These are phyloP conservation scores for Diplazon laetatorius DNA, from an alignment of 2,888 invertebrate species.

Conservation along the genomic window DNA sequence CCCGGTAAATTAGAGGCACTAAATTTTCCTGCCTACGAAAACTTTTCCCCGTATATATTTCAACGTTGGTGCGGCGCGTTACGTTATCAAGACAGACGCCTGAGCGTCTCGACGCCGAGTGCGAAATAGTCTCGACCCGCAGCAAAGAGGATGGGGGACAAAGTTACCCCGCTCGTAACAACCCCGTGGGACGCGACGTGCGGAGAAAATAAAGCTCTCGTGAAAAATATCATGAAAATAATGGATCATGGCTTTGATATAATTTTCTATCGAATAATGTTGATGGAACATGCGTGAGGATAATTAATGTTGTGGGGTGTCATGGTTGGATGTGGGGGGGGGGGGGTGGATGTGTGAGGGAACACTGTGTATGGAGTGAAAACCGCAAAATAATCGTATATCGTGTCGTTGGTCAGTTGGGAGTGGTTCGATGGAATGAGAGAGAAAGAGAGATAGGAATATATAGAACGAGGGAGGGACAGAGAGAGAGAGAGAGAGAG, in stretches of 20 bases:
- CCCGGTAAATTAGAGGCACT: slow-evolving; percentile 66
- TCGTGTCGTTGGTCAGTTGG: not conserved
- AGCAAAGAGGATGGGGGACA: not conserved
- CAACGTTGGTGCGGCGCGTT: slow-evolving; percentile 40
- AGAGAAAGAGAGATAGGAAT: not conserved
- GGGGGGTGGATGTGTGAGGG: too few species aligned
- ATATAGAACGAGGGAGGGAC: not conserved
- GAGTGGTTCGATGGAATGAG: slow-evolving; percentile 8
- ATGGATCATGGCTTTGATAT: not conserved
- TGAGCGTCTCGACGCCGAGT: slow-evolving; percentile 3
- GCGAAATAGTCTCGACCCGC: slow-evolving; percentile 39
- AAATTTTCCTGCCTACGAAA: slow-evolving; percentile 58
- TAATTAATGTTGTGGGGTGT: too few species aligned
- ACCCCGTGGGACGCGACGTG: slow-evolving; percentile 17
- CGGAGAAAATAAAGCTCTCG: too few species aligned
- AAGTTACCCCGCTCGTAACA: slow-evolving; percentile 36
- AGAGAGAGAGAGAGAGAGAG: not conserved
- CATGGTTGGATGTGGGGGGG: too few species aligned
- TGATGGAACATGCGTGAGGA: slow-evolving; percentile 29
- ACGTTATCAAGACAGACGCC: slow-evolving; percentile 21
- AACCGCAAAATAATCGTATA: slow-evolving; percentile 27
- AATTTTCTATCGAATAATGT: slow-evolving; percentile 7
- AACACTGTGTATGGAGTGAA: slow-evolving; percentile 6
- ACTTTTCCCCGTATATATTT: slow-evolving; percentile 61
- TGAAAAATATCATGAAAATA: too few species aligned